Percentiles rank a stretch among this genome's conserved stretches.
Conservation (phyloP, 2,113 vertebrate species). For the Spea bombifrons region DNA sequence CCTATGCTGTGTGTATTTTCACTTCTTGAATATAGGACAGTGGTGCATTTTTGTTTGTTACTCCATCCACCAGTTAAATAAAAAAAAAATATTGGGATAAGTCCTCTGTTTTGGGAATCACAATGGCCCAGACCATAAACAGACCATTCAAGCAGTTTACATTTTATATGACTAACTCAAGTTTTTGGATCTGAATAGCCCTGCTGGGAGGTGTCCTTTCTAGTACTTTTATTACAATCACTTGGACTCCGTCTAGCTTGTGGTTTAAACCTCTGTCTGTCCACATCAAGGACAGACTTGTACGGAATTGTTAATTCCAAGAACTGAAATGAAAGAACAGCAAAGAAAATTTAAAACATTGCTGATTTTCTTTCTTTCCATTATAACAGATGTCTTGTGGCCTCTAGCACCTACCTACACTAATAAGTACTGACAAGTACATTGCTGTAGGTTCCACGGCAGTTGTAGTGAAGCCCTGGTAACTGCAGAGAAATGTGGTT, state of each 20-base stretch:
- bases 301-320: constrained; percentile 17
- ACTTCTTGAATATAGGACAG: no score
- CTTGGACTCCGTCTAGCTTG: constrained; percentile 18
- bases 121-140: neutral
- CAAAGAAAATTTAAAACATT: neutral
- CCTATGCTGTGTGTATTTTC: no score
- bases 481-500: no score
- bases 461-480: no score
- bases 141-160: constrained; percentile 4
- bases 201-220: constrained; percentile 1
- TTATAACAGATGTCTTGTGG: constrained; percentile 17
- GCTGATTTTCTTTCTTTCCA: neutral
- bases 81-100: no score
- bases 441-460: no score
- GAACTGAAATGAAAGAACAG: constrained; percentile 20
- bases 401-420: neutral
- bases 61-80: no score
- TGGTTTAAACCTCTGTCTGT: constrained; percentile 37
- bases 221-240: constrained; percentile 6
- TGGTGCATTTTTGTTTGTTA: no score
- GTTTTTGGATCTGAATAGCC: neutral
- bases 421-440: no score
- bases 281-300: constrained; percentile 32
- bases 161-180: constrained; percentile 6
- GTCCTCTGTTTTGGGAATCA: neutral